A percentile compares a stretch with the other conserved stretches of the same genome.
phyloP scores from a whole-genome alignment of 2,113 vertebrate genomes.

The Scomber colias region DNA sequence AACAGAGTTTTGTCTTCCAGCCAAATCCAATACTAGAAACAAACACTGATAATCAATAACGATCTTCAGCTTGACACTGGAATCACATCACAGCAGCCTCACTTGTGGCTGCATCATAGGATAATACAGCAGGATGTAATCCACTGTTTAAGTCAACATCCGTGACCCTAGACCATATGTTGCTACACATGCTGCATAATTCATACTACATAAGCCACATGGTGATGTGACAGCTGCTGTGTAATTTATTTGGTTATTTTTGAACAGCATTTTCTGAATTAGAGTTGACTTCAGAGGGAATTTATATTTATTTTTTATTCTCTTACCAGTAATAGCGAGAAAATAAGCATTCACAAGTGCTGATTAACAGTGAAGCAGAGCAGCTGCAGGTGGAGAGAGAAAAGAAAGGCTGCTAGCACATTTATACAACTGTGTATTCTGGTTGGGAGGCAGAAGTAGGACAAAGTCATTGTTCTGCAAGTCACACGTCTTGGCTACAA shows the following conservation, averaged over 20 bases:
- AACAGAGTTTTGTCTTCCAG: neutral
- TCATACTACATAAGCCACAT: neutral
- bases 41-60: neutral
- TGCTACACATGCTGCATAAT: too few species aligned
- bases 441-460: neutral
- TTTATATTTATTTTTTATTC: neutral
- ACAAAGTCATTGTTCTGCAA: neutral
- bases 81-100: neutral
- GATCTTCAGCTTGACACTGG: neutral
- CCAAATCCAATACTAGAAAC: neutral
- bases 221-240: neutral
- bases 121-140: neutral
- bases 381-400: neutral
- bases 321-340: neutral
- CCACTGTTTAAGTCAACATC: constrained; percentile 1
- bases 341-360: neutral
- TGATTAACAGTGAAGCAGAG: neutral
- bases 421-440: neutral
- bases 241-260: neutral
- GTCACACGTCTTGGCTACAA: neutral
- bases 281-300: neutral
- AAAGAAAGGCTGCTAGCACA: neutral
- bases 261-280: neutral
- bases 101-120: neutral
- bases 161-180: constrained; percentile 11